A percentile compares a stretch with the other conserved stretches of the same genome.
These are phyloP conservation scores for Ascaphus truei DNA, from an alignment of 2,113 vertebrate species.

Conservation along the genomic window DNA sequence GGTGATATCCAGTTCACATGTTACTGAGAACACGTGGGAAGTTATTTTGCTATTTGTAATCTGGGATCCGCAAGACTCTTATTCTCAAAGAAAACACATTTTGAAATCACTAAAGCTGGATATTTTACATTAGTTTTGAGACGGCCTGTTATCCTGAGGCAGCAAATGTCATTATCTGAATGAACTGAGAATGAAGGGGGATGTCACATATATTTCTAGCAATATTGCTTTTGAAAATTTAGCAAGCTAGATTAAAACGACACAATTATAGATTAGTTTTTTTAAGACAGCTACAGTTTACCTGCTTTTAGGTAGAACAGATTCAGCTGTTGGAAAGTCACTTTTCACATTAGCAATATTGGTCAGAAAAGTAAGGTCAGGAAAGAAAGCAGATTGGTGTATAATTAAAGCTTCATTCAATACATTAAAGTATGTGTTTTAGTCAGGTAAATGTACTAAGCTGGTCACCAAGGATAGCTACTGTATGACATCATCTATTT, in stretches of 20 bases:
- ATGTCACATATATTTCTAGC: background rate
- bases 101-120: no score
- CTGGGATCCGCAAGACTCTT: no score
- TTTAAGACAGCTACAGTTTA: background rate
- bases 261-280: background rate
- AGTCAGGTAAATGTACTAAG: background rate
- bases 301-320: constrained; percentile 9
- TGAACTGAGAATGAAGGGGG: background rate
- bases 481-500: no score
- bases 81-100: no score
- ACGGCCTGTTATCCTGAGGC: background rate
- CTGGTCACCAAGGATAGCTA: constrained; percentile 6
- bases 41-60: no score
- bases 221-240: background rate
- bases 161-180: background rate
- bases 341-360: constrained; percentile 18
- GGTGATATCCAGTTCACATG: no score
- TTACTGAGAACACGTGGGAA: no score
- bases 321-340: background rate
- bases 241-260: background rate
- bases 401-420: constrained; percentile 22
- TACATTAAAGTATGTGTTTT: background rate
- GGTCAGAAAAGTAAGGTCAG: background rate
- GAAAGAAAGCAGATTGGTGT: background rate
- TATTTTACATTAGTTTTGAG: no score